A percentile compares a stretch with the other conserved stretches of the same genome.
Evolutionary conservation across 2,888 invertebrate genomes (phyloP).

Genomic region (Eilema caniola): DNA sequence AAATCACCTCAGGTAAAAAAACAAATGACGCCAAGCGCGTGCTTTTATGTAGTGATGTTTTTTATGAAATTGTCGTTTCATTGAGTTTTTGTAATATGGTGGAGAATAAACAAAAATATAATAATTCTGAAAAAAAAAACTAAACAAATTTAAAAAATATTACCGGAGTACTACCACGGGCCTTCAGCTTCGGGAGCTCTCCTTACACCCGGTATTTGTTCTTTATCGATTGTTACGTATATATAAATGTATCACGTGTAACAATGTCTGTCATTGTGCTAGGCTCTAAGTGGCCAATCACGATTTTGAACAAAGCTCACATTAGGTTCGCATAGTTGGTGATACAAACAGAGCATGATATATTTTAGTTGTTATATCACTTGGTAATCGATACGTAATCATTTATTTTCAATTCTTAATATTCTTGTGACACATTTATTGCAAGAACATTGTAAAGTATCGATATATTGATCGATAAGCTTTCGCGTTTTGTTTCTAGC

Average conservation of each 20-base stretch:
- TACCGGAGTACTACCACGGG: no score
- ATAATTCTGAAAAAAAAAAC: no score
- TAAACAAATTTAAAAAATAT: no score
- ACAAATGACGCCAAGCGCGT: no score
- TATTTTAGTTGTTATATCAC: slow-evolving; percentile 47
- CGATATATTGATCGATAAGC: not conserved
- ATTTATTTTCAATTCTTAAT: not conserved
- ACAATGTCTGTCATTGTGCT: not conserved
- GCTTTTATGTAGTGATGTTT: no score
- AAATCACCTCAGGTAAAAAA: no score
- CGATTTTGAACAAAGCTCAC: slow-evolving; percentile 38
- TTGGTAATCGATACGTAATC: slow-evolving; percentile 25
- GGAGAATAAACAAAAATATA: no score
- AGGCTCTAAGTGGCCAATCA: slow-evolving; percentile 15
- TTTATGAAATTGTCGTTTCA: no score
- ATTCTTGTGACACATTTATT: not conserved
- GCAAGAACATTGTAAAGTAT: not conserved
- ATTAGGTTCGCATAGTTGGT: slow-evolving; percentile 38
- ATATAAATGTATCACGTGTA: not conserved
- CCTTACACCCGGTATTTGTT: no score
- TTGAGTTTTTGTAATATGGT: no score
- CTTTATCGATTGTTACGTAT: not conserved
- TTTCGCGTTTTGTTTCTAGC: not conserved
- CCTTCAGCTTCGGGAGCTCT: no score
- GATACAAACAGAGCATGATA: slow-evolving; percentile 55